Conservation (phyloP, 30 jellyfish, hydroid and myxozoan genomes). For the Euphysa ruthae region DNA sequence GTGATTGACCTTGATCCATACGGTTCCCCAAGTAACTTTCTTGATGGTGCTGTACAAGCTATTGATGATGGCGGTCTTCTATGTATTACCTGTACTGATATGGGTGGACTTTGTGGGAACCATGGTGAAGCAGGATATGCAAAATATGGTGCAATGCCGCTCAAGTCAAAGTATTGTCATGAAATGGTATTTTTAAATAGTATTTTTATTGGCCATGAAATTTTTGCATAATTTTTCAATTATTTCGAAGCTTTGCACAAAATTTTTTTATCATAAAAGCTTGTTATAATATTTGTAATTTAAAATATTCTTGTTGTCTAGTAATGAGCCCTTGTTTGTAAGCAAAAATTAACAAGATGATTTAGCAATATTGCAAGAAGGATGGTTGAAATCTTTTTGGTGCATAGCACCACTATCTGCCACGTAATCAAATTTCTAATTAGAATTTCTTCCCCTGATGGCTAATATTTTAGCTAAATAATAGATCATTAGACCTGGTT, state of each 20-base stretch:
- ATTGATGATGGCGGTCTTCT: constrained; percentile 95
- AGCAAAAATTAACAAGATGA: too few species aligned
- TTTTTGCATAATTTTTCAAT: not conserved
- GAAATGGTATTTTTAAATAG: constrained; percentile 64
- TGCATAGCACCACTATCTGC: too few species aligned
- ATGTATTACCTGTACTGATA: constrained; percentile 97
- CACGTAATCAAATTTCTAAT: too few species aligned
- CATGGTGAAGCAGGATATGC: constrained; percentile 98
- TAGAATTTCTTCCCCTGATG: too few species aligned
- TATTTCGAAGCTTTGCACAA: not conserved
- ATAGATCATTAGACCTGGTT: too few species aligned
- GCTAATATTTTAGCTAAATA: too few species aligned
- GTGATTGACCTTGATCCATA: constrained; percentile 93
- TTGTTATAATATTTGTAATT: too few species aligned
- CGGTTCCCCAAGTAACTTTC: constrained; percentile 92
- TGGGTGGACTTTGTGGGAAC: constrained; percentile 99
- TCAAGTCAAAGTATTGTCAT: constrained; percentile 80
- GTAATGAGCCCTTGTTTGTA: too few species aligned
- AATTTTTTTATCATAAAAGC: too few species aligned
- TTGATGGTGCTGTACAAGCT: constrained; percentile 97
- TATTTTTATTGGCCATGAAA: not conserved
- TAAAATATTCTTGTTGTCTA: too few species aligned
- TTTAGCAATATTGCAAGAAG: too few species aligned
- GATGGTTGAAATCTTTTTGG: too few species aligned
- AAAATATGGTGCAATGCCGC: constrained; percentile 90